Evolutionary conservation across 2,888 invertebrate genomes (phyloP), one percentile per base, ranked within the genome.

Genomic region (Lepidochitona cinerea): DNA sequence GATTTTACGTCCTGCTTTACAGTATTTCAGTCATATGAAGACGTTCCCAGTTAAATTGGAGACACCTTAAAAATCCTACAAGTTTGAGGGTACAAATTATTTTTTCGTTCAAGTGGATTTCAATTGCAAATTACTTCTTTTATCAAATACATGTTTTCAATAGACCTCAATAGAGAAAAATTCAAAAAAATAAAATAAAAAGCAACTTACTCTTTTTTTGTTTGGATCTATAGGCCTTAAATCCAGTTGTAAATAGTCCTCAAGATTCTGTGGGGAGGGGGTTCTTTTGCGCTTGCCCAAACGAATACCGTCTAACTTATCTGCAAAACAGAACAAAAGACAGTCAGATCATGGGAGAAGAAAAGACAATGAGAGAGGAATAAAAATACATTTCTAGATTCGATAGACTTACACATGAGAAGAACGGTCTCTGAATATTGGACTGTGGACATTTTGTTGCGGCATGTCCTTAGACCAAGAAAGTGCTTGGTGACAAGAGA

Each of bases 291-390:
- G 79, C 76, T 85, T 87, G 36, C 80, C 78, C 35, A 82, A 80
- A 37, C 85, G 81, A 83, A 96, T 94, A 78, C 98, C 98, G 92
- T 98, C 98, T 91, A 98, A 93, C 77, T 96, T 95, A 86, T 97
- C 98, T 97, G 93, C 75, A 81, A n/a, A n/a, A n/a, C 9, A 41
- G 9, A 41, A 41, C 41, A 41, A 41, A 41, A 41, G 41, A 41
- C 9, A 41, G 18, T 41, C 9, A 41, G 9, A 9, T 41, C 18
- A 12, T 12, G 41, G 4, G 9, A 59, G 59, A 59, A 59, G 49
- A 49, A 49, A 49, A 49, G 7, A 7, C 49, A 49, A 49, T 23
- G 18, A 18, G 41, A 9, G 18, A 12, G 18, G 4, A 59, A 59
- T 23, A 29, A 7, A 26, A 59, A 26, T 59, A 32, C 23, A 59